Base-by-base conservation (phyloP, 2,113 vertebrate genomes). In the Neodon shergylaensis region DNA sequence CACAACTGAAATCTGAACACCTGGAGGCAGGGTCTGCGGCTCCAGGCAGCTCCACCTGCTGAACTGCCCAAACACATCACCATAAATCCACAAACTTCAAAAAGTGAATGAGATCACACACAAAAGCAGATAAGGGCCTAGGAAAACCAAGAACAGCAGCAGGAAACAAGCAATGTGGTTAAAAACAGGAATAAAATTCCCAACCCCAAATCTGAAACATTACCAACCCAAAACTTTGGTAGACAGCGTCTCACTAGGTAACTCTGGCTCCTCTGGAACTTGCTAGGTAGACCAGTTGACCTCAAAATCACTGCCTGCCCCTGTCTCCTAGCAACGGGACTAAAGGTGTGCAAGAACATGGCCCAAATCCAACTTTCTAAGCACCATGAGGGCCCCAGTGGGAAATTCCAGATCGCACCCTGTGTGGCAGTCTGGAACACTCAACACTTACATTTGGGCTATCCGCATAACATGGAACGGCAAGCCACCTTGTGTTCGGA, bases 41-140 rank as follows among this genome's bases (percentile, higher is more conserved):
- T 63, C 28, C 14, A 33, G 16, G 44, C 44, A 52, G 42, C 84
- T 33, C 9, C n/a, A 22, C 42, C 65, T 8, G n/a, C 61, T 11
- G 28, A 84, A 66, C 3, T 44, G 31, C 44, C 52, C 88, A 85
- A 79, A 52, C 10, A 54, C 17, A 49, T 4, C 76, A 7, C 47
- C 65, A 79, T 77, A 61, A 94, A 44, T 70, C 84, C 58, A 88
- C 49, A 92, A 81, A 28, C 33, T 22, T 61, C 49, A 77, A 17
- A n/a, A 88, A 93, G 58, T 88, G 36, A 91, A 17, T 28, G 61
- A 72, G n/a, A 63, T 36, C 14, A 33, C n/a, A 79, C 81, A 65
- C 26, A 66, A 77, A 95, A 94, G 39, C 19, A 36, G 3, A 13
- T 84, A 86, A 9, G n/a, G 54, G 88, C 54, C 78, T 44, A 44